These are phyloP conservation scores for Subanguina moxae DNA, from an alignment of 1,140 invertebrate species.

Conservation along the genomic window DNA sequence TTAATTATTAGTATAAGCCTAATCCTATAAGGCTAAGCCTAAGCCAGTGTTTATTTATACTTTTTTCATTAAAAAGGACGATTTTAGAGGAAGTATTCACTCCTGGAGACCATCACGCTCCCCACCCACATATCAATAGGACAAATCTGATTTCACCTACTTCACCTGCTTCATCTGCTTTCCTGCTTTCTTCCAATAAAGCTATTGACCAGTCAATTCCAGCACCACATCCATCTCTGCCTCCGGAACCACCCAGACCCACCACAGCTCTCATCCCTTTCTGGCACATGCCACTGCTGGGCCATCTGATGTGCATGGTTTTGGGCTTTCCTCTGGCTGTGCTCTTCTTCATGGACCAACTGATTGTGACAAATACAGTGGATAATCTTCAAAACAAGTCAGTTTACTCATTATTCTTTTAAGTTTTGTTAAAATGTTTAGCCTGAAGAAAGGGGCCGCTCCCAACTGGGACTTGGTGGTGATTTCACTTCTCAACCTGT, in stretches of 20 bases:
- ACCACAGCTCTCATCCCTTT: constrained; percentile 20
- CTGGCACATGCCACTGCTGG: constrained; percentile 47
- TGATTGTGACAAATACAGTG: constrained; percentile 61
- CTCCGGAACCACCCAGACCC: background rate
- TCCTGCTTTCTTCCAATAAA: background rate
- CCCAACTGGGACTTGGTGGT: constrained; percentile 63
- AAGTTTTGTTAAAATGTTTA: constrained; percentile 38
- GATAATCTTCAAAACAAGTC: constrained; percentile 63
- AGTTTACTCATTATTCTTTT: constrained; percentile 25
- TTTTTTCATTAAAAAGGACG: no score
- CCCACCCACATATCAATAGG: background rate
- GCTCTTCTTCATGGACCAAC: constrained; percentile 64
- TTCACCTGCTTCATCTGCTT: background rate
- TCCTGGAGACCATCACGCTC: constrained; percentile 4
- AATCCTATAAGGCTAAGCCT: no score
- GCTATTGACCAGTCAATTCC: background rate
- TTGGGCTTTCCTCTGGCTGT: constrained; percentile 62
- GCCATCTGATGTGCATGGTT: constrained; percentile 49
- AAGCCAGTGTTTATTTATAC: no score
- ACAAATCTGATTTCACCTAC: background rate
- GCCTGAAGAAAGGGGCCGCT: constrained; percentile 62
- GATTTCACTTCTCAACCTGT: constrained; percentile 61
- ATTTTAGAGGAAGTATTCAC: constrained; percentile 18
- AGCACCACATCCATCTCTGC: background rate
- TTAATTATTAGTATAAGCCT: no score